Conservation (phyloP, 2,113 vertebrate species). For the Echinops telfairi region DNA sequence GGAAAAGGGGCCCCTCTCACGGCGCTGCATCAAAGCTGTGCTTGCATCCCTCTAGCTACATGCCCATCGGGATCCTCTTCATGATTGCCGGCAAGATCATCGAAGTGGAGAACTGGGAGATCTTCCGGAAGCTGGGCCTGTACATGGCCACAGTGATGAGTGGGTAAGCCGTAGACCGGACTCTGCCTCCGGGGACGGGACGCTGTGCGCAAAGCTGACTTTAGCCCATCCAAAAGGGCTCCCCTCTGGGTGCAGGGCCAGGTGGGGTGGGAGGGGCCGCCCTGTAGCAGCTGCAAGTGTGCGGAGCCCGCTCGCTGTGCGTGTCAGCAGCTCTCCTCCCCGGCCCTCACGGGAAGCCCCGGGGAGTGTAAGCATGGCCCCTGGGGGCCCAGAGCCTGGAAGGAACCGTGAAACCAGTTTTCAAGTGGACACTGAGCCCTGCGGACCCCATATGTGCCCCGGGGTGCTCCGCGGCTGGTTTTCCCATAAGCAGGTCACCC, state of each 20-base stretch:
- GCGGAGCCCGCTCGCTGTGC: conserved; percentile 44
- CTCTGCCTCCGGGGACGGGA: background rate
- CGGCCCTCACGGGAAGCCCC: background rate
- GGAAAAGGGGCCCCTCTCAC: no score
- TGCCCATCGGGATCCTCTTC: conserved; percentile 97
- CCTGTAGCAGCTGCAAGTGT: conserved; percentile 68
- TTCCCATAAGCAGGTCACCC: background rate
- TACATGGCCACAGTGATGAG: conserved; percentile 98
- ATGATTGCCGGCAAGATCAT: conserved; percentile 98
- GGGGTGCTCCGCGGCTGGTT: background rate
- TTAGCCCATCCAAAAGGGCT: background rate
- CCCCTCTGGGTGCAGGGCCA: background rate
- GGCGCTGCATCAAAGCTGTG: no score
- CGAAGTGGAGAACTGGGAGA: conserved; percentile 98
- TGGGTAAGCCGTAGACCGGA: conserved; percentile 89
- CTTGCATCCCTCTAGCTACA: conserved; percentile 91
- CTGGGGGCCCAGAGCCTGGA: background rate
- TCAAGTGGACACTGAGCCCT: background rate
- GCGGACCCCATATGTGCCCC: background rate
- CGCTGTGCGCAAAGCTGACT: background rate
- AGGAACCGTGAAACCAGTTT: background rate
- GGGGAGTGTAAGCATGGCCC: background rate
- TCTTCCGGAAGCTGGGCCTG: conserved; percentile 97
- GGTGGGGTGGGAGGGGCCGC: background rate
- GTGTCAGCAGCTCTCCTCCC: conserved; percentile 65